A percentile compares a stretch with the other conserved stretches of the same genome.
These are phyloP conservation scores for Kradibia gibbosae DNA, from an alignment of 1,140 invertebrate genomes.

Conservation along the genomic window DNA sequence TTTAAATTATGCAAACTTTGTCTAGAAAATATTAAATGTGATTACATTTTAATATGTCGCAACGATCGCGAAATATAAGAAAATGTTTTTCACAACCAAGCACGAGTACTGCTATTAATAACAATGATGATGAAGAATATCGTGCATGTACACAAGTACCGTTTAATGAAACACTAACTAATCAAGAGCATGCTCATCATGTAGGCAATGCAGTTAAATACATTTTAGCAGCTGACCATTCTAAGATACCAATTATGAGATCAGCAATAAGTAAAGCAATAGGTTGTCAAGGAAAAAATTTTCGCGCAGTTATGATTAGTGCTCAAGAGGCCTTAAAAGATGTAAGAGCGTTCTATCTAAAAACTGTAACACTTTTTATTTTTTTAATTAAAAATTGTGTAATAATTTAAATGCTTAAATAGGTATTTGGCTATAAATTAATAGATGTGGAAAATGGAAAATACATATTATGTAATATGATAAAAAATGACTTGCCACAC, in stretches of 20 bases:
- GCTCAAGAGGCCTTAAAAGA: slow-evolving; percentile 47
- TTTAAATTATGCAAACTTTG: neutral
- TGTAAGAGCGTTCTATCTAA: slow-evolving; percentile 46
- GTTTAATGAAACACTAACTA: neutral
- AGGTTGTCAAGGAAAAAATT: slow-evolving; percentile 50
- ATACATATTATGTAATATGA: slow-evolving; percentile 59
- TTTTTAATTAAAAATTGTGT: slow-evolving; percentile 7
- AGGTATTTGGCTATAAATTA: slow-evolving; percentile 65
- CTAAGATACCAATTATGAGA: slow-evolving; percentile 54
- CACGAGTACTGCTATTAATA: neutral
- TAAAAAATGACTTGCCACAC: slow-evolving; percentile 57
- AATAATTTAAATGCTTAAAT: slow-evolving; percentile 26
- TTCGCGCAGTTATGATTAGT: slow-evolving; percentile 49
- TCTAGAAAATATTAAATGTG: neutral
- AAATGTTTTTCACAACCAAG: slow-evolving; percentile 36
- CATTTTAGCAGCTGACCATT: slow-evolving; percentile 52
- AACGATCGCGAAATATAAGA: slow-evolving; percentile 1
- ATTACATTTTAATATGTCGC: slow-evolving; percentile 18
- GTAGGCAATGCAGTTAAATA: slow-evolving; percentile 53
- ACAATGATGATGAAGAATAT: neutral
- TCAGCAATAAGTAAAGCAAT: slow-evolving; percentile 55
- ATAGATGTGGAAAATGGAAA: slow-evolving; percentile 56
- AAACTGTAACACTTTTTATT: neutral
- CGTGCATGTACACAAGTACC: neutral
- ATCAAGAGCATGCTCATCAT: slow-evolving; percentile 25